Evolutionary conservation across 2,113 vertebrate species (phyloP).

Genomic region (Brachyistius frenatus): DNA sequence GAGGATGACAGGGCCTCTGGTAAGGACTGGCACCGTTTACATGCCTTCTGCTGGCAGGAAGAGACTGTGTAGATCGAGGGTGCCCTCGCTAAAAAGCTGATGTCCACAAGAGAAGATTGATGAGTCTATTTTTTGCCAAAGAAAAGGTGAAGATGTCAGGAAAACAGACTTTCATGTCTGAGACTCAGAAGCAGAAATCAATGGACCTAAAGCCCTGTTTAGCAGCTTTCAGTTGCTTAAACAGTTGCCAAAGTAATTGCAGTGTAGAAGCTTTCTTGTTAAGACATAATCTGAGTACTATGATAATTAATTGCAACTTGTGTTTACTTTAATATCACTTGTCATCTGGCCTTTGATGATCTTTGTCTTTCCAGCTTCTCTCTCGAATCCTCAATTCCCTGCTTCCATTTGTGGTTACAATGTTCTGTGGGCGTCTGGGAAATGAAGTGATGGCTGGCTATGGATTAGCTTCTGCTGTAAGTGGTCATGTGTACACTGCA

Average conservation of each 20-base stretch:
- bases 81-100: neutral
- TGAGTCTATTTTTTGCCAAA: neutral
- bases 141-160: constrained; percentile 17
- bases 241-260: neutral
- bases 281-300: neutral
- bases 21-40: constrained; percentile 57
- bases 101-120: constrained; percentile 4
- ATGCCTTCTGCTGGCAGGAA: neutral
- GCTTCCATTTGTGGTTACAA: constrained; percentile 90
- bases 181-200: constrained; percentile 23
- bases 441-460: constrained; percentile 91
- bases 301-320: neutral
- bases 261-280: neutral
- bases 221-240: neutral
- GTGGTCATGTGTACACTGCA: constrained; percentile 53
- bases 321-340: constrained; percentile 10
- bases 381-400: constrained; percentile 90
- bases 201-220: constrained; percentile 16
- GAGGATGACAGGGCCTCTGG: constrained; percentile 82
- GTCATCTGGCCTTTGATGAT: constrained; percentile 7
- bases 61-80: neutral
- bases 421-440: constrained; percentile 94
- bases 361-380: constrained; percentile 84
- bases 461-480: constrained; percentile 88
- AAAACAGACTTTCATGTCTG: constrained; percentile 2